Evolutionary conservation across 2,797 vertebrate genomes (phyloP), one percentile per base, ranked within the genome.

Genomic region (Arctocebus calabarensis): DNA sequence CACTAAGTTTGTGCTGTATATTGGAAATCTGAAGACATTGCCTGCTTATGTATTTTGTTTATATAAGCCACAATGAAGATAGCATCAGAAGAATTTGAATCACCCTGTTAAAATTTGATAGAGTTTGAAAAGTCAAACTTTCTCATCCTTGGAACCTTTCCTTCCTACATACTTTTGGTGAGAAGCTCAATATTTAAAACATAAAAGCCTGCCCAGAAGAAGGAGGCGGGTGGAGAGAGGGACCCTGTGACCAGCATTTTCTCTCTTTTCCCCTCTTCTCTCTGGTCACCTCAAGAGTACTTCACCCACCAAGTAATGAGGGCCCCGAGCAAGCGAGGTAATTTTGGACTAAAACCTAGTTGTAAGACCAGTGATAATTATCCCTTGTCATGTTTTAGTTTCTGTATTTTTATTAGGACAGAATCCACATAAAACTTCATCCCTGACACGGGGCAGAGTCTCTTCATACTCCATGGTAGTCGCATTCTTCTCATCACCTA

Each of bases 381-480:
- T 40, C n/a, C 62, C 20, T 79, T 57, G 9, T 88, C 14, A 14
- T 77, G 88, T 93, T 84, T 87, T 92, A 83, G 48, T 25, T 75
- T 94, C 88, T 77, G 29, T 94, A 87, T 88, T 83, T 22, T 77
- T 94, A 62, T 22, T 73, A 85, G 75, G 55, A 90, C 90, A 37
- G 23, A 84, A 88, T 90, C 74, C 34, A 66, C 2, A 1, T 84
- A 85, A 86, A 95, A 77, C 43, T 34, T 85, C 27, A 77, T 93
- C 48, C 23, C 37, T 92, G 29, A 61, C 23, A 43, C 11, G 88
- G 27, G 17, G 19, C 14, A 92, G 8, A 87, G 85, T 94, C 59
- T 79, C 4, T 89, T 88, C 88, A 79, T 88, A 34, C 62, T 52
- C 20, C 43, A 0, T 64, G 11, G 37, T 79, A 71, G 89, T 93